phyloP scores from a whole-genome alignment of 2,888 invertebrate genomes.

The Stomorhina lunata region DNA sequence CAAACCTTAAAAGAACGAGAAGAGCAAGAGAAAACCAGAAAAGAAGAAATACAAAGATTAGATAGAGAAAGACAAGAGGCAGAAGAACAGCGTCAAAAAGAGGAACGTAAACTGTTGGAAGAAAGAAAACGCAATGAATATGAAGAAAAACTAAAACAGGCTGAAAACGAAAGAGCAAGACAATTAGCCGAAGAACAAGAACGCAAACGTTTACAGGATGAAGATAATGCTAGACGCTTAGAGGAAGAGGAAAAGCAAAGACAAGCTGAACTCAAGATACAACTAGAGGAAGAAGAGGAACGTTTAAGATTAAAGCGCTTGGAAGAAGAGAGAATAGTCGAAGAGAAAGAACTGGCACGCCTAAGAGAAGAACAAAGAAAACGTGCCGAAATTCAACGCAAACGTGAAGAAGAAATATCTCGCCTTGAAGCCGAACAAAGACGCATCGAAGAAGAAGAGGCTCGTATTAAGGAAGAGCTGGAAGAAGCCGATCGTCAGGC shows the following conservation, averaged over 20 bases:
- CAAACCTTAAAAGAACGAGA: slow-evolving; percentile 71
- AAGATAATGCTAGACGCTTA: slow-evolving; percentile 70
- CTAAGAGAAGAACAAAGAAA: slow-evolving; percentile 73
- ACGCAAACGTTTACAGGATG: slow-evolving; percentile 72
- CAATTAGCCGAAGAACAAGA: slow-evolving; percentile 73
- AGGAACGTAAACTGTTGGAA: slow-evolving; percentile 69
- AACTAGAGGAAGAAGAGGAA: slow-evolving; percentile 75
- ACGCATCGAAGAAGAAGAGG: slow-evolving; percentile 74
- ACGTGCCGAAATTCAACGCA: slow-evolving; percentile 71
- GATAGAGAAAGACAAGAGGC: slow-evolving; percentile 62
- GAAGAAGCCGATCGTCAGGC: slow-evolving; percentile 71
- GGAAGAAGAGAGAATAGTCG: slow-evolving; percentile 72
- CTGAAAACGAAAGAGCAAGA: slow-evolving; percentile 73
- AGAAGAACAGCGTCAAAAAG: slow-evolving; percentile 70
- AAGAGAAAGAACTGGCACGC: slow-evolving; percentile 74
- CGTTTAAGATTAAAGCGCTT: slow-evolving; percentile 71
- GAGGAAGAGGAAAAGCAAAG: slow-evolving; percentile 73
- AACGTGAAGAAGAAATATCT: slow-evolving; percentile 75
- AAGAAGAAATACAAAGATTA: slow-evolving; percentile 68
- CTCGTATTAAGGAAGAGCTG: slow-evolving; percentile 72
- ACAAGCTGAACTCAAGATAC: slow-evolving; percentile 71
- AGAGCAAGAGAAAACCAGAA: slow-evolving; percentile 69
- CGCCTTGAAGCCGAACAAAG: slow-evolving; percentile 71
- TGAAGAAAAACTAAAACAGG: slow-evolving; percentile 70
- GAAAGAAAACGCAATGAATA: slow-evolving; percentile 74